These are phyloP conservation scores for Cossypha heuglini DNA, from an alignment of 2,797 vertebrate genomes.

Conservation along the genomic window DNA sequence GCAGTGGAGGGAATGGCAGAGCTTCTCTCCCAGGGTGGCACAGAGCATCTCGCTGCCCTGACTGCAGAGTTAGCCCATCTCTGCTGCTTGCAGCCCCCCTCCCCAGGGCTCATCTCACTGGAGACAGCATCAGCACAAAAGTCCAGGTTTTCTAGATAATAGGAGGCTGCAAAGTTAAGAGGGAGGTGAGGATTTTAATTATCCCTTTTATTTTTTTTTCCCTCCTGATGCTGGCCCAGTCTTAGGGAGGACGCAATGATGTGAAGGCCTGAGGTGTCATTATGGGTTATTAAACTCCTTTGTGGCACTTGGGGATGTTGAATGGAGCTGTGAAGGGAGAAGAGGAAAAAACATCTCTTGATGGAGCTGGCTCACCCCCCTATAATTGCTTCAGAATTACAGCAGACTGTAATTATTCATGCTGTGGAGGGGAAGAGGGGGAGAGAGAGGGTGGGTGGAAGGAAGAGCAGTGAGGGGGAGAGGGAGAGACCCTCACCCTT, in stretches of 20 bases:
- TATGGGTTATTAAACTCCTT: constrained; percentile 71
- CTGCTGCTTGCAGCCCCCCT: neutral
- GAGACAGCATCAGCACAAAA: neutral
- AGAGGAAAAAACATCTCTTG: neutral
- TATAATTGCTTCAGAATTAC: constrained; percentile 48
- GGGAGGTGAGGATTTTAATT: constrained; percentile 55
- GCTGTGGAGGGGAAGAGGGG: neutral
- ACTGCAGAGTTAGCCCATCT: neutral
- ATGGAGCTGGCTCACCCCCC: neutral
- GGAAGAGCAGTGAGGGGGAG: neutral
- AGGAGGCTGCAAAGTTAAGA: constrained; percentile 12
- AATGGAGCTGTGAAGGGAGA: constrained; percentile 35
- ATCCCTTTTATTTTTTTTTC: neutral
- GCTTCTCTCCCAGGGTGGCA: neutral
- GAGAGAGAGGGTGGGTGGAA: neutral
- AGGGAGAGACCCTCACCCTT: no score
- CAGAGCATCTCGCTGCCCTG: neutral
- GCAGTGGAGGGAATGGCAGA: neutral
- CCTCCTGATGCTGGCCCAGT: neutral
- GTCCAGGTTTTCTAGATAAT: constrained; percentile 15
- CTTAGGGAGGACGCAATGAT: constrained; percentile 5
- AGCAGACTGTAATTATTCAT: constrained; percentile 48
- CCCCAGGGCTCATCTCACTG: neutral
- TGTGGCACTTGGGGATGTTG: constrained; percentile 34
- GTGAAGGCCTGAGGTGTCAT: constrained; percentile 50